Base-by-base conservation (phyloP, 2,888 invertebrate species). In the Fragum fragum region DNA sequence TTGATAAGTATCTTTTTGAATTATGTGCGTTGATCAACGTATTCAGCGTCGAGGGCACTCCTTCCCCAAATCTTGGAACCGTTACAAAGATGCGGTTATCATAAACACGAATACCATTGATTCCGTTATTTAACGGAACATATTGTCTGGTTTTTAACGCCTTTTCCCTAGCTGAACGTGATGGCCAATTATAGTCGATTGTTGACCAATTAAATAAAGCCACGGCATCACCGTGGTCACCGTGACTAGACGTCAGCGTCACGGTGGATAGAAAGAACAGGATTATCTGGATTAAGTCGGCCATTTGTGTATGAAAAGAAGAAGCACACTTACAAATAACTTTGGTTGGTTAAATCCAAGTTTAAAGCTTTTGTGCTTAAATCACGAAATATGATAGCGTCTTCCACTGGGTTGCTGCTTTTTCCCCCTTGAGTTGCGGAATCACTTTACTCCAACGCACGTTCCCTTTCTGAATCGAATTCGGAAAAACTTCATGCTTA, bases 31-130 rank as follows among this genome's bases (percentile, higher is more conserved):
- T 80, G 3, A 90, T 85, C 0, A 89, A 53, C 21, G 83, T 86
- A 61, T 90, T 91, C 28, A 91, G 70, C 1, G 90, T 90, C 3
- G 90, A 87, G 5, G 92, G 90, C 0, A 91, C 88, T 9, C 91
- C 91, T 0, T 70, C 79, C 0, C 79, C 76, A 79, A 90, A 89
- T 55, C 92, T 83, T 32, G 92, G 90, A 52, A 91, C 88, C 0
- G 90, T 90, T 23, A 91, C 87, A 81, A 87, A 91, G n/a, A 90
- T 84, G 2, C 85, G 77, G 29, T 77, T 82, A 66, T 89, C 83
- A 71, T 89, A 90, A 0, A 90, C 87, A 42, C 89, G 88, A 11
- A 91, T 88, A 1, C 89, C 91, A n/a, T 87, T 79, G 9, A 90
- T 85, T 0, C 88, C 80, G 36, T 89, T 90, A 61, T 90, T 87